Evolutionary conservation across 2,797 vertebrate genomes (phyloP), one percentile per base, ranked within the genome.

Genomic region (Jordanella pulchra): DNA sequence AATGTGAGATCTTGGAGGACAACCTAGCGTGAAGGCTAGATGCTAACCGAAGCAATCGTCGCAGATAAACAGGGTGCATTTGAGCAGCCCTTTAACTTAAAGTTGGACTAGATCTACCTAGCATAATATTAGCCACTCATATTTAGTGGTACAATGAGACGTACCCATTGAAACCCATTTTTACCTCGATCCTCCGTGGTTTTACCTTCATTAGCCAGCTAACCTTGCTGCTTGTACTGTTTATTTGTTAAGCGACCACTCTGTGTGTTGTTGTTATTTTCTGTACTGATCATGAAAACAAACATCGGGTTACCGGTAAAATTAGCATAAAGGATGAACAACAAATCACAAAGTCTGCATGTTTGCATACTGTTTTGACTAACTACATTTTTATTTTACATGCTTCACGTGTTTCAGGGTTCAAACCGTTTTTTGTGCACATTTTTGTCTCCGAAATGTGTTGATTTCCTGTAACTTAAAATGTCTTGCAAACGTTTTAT

Each of bases 41-140:
- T 55, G 67, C 69, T 73, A 74, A 63, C 58, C 21, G 53, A 39
- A 61, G 51, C 63, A 48, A 67, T 48, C 4, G 55, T 32, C 23
- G 23, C 63, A 55, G 48, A 65, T 45, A 32, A 60, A 35, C 30
- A 10, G 30, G 32, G 18, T 18, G 21, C 32, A 4, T 32, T 44
- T 58, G 30, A 10, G 48, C 30, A 63, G 54, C 30, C 45, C 21
- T 25, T 51, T 25, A 30, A 21, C 63, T 65, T 25, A 1, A 45
- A 45, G 28, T 27, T 0, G 27, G 21, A 44, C 47, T n/a, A n/a
- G n/a, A n/a, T n/a, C n/a, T 39, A 30, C 45, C 28, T 23, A 14
- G 56, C 35, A 30, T 23, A 25, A 4, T 48, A 7, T 60, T 23
- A 35, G 2, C 44, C n/a, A 48, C 45, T 11, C n/a, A 18, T 25